A percentile compares a stretch with the other conserved stretches of the same genome.
Conservation (phyloP, 1,140 invertebrate species). For the Tetraneura akinire region DNA sequence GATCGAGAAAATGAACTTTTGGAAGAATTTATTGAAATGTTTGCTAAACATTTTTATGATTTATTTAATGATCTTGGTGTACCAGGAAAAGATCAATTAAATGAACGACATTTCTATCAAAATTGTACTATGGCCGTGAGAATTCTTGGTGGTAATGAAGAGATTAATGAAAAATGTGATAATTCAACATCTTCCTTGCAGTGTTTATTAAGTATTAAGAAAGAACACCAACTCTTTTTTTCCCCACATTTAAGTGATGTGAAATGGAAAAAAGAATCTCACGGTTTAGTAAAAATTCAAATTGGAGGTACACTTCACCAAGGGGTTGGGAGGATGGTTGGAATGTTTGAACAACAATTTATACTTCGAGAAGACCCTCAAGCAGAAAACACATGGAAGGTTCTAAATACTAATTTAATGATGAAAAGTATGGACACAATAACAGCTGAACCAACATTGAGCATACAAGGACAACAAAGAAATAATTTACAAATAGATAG, state of each 20-base stretch:
- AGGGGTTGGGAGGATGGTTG: constrained; percentile 38
- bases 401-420: constrained; percentile 37
- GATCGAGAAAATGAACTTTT: constrained; percentile 19
- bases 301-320: constrained; percentile 43
- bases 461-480: not conserved
- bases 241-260: constrained; percentile 33
- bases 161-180: constrained; percentile 15
- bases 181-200: not conserved
- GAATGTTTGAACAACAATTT: constrained; percentile 44
- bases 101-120: constrained; percentile 40
- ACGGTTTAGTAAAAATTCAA: constrained; percentile 36
- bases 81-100: constrained; percentile 33
- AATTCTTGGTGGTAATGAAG: constrained; percentile 24
- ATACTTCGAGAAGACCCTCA: constrained; percentile 43
- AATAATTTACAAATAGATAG: constrained; percentile 27
- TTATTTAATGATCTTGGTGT: constrained; percentile 29
- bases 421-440: constrained; percentile 41
- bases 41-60: constrained; percentile 46
- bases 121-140: constrained; percentile 34
- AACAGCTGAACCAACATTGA: constrained; percentile 21
- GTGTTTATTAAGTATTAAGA: constrained; percentile 14
- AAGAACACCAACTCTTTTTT: constrained; percentile 34
- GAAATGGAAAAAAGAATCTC: constrained; percentile 48
- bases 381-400: constrained; percentile 42
- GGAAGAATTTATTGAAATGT: constrained; percentile 46